Conservation (phyloP, 2,113 vertebrate species). For the Esox niger region DNA sequence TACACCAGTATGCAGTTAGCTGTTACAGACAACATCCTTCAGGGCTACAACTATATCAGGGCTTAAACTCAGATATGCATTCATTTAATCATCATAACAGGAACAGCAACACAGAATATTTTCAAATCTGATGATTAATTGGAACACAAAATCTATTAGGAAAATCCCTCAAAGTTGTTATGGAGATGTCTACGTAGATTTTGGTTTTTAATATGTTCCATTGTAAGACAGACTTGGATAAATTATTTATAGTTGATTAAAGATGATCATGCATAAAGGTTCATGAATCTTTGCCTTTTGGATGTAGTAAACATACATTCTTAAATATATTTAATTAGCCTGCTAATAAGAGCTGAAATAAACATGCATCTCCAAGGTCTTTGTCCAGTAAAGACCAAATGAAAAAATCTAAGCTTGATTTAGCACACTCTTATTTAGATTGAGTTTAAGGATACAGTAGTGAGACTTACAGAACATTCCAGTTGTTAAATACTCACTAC, state of each 20-base stretch:
- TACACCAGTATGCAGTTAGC: too few relatives aligned
- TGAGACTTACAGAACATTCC: too few relatives aligned
- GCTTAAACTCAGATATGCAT: too few relatives aligned
- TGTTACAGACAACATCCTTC: too few relatives aligned
- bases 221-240: conserved; percentile 8
- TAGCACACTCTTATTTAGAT: too few relatives aligned
- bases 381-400: too few relatives aligned
- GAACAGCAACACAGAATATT: not conserved
- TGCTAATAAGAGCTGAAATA: conserved; percentile 12
- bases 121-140: not conserved
- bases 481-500: too few relatives aligned
- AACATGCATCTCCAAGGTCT: conserved; percentile 10
- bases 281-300: conserved; percentile 28
- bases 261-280: conserved; percentile 48
- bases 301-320: conserved; percentile 35
- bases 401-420: too few relatives aligned
- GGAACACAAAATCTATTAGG: not conserved
- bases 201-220: not conserved
- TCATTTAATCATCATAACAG: not conserved
- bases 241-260: conserved; percentile 50
- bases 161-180: not conserved
- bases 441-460: too few relatives aligned
- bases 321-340: conserved; percentile 15
- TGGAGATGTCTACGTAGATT: conserved; percentile 8
- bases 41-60: too few relatives aligned